These are phyloP conservation scores for Pachycephala philippinensis DNA, from an alignment of 2,113 vertebrate genomes.

Conservation along the genomic window DNA sequence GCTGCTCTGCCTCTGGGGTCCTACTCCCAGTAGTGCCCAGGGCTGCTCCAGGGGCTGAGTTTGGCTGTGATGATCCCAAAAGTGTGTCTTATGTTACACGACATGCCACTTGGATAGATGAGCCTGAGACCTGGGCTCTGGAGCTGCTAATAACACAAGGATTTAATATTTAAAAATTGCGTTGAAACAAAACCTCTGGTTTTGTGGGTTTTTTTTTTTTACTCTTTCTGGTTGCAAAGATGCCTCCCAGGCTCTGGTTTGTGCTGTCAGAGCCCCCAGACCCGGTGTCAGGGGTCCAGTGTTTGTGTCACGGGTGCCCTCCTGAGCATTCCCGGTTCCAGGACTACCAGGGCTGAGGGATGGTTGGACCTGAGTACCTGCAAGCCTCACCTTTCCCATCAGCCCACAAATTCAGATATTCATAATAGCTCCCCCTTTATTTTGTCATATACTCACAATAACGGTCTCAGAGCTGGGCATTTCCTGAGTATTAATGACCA, in stretches of 20 bases:
- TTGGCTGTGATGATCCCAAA: neutral
- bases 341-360: neutral
- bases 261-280: neutral
- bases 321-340: neutral
- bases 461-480: conserved; percentile 60
- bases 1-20: neutral
- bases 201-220: neutral
- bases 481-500: conserved; percentile 72
- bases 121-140: neutral
- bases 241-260: neutral
- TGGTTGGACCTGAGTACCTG: neutral
- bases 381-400: neutral
- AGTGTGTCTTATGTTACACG: accelerated
- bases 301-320: neutral
- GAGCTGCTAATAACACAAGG: neutral
- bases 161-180: neutral
- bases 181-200: neutral
- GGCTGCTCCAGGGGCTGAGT: neutral
- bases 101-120: accelerated
- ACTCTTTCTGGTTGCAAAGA: neutral
- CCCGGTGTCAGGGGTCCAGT: neutral
- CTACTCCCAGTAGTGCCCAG: neutral
- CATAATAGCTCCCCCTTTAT: conserved; percentile 15
- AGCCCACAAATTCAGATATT: conserved; percentile 38
- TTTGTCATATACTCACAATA: conserved; percentile 62